Evolutionary conservation across 2,113 vertebrate species (phyloP), one percentile per base, ranked within the genome.

Genomic region (Mirounga angustirostris): DNA sequence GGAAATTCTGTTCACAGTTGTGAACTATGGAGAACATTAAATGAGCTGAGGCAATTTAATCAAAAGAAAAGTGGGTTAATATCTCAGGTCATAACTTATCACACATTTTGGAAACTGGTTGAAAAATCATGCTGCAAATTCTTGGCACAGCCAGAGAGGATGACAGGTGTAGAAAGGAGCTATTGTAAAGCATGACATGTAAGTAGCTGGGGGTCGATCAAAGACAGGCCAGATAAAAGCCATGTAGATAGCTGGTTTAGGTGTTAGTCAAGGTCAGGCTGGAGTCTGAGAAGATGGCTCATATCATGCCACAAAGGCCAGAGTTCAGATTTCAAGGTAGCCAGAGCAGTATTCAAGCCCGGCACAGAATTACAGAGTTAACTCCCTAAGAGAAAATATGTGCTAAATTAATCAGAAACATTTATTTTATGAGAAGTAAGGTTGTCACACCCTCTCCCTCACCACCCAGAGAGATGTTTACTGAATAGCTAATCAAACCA

Each of bases 51-150:
- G 2, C 15, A 91, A 65, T 85, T 82, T 52, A 78, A 61, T 95
- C 5, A 61, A 98, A 94, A 69, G 15, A 52, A 97, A 94, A 65
- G 4, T 59, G 11, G 4, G 46, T 43, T 83, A 76, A 33, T 88
- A 78, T 65, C 54, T 93, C 54, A 91, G 46, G 12, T 58, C 36
- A n/a, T 85, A 93, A 79, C 6, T 24, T 59, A 21, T 18, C 43
- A 90, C 65, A 82, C 12, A 65, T 87, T 73, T 91, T 92, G 30
- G 40, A 95, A 83, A 63, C 21, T 63, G 12, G 4, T 26, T 89
- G 22, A 95, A 87, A 63, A 79, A 86, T 74, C 30, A 54, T 85
- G 21, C 24, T 79, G 24, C 9, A 87, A 71, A 69, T 58, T 89
- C 40, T 96, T 80, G 52, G 84, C 83, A 71, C 8, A 76, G 4